These are phyloP conservation scores for Calameuta idolon DNA, from an alignment of 2,888 invertebrate genomes.

Conservation along the genomic window DNA sequence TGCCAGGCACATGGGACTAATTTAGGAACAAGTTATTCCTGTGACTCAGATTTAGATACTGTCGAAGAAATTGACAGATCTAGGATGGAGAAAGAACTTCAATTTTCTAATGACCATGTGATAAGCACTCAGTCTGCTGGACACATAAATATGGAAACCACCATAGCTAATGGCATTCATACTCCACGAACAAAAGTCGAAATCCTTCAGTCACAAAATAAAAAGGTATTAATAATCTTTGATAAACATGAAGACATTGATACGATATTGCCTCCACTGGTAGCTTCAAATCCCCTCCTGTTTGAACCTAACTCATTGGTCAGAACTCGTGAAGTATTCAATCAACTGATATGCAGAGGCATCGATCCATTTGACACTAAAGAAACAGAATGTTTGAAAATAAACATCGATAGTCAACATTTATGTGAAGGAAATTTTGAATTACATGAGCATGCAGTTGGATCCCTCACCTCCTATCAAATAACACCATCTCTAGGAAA, in stretches of 20 bases:
- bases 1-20: too few species aligned
- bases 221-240: background rate
- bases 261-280: background rate
- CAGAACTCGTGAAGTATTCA: background rate
- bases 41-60: too few species aligned
- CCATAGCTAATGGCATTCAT: background rate
- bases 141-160: background rate
- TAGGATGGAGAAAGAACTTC: background rate
- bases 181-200: background rate
- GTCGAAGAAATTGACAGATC: background rate
- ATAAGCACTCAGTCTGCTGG: background rate
- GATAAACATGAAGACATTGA: background rate
- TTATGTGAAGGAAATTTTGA: background rate
- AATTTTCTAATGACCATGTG: background rate
- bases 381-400: background rate
- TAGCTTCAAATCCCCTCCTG: background rate
- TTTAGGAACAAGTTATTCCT: too few species aligned
- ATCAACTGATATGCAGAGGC: background rate
- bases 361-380: background rate
- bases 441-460: background rate
- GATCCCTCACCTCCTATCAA: too few species aligned
- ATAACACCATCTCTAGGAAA: too few species aligned
- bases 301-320: background rate
- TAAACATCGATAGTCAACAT: background rate
- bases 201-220: background rate